phyloP scores from a whole-genome alignment of 2,113 vertebrate species.

The Hydropotes inermis region DNA sequence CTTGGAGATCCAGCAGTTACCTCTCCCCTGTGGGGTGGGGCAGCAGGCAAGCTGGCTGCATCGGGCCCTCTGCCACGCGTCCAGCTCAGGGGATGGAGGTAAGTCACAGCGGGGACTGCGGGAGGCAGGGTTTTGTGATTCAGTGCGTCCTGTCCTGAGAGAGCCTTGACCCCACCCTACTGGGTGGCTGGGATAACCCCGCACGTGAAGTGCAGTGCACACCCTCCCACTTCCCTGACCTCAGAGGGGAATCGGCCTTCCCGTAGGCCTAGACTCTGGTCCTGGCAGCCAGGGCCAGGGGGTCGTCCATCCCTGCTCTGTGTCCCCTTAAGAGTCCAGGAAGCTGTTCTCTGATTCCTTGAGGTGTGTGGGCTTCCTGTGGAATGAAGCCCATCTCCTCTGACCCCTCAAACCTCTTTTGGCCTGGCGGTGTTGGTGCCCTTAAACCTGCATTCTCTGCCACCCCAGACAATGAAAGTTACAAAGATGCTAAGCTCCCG shows the following conservation, averaged over 20 bases:
- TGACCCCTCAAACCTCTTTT: not conserved
- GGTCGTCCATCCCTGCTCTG: not conserved
- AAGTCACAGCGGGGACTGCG: rapidly evolving
- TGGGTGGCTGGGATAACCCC: not conserved
- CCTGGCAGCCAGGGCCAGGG: not conserved
- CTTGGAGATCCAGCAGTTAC: not conserved
- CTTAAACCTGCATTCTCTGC: not conserved
- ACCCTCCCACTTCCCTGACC: too few species aligned
- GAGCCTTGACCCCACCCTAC: rapidly evolving
- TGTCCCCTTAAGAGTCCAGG: not conserved
- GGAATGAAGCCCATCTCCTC: not conserved
- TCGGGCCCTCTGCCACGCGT: not conserved
- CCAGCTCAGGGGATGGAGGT: not conserved
- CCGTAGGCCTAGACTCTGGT: not conserved
- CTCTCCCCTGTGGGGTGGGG: not conserved
- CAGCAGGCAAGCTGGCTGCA: not conserved
- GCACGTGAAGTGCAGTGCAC: not conserved
- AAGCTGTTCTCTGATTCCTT: not conserved
- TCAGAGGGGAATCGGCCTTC: not conserved
- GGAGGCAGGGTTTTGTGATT: not conserved
- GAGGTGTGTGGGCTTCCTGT: not conserved
- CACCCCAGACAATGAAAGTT: rapidly evolving
- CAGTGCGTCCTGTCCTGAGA: not conserved
- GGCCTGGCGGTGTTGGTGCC: not conserved
- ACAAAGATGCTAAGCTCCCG: not conserved